phyloP scores from a whole-genome alignment of 2,888 invertebrate genomes.

The Agrotis segetum region DNA sequence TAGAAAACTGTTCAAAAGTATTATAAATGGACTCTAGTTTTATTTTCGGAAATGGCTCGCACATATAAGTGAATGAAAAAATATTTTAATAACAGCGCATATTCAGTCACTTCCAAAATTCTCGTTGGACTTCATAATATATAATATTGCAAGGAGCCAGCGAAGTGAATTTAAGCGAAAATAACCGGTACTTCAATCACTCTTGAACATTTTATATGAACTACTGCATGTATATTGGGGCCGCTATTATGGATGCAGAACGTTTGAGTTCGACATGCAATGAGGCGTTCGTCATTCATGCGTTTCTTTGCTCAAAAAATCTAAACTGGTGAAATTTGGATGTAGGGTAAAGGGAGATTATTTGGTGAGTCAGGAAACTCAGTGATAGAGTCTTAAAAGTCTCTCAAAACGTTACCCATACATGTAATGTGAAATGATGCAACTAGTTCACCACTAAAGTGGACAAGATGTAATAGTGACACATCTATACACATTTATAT shows the following conservation, averaged over 20 bases:
- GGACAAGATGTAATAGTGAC: no score
- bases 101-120: constrained; percentile 9
- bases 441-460: no score
- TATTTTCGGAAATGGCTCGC: neutral
- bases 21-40: neutral
- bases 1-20: neutral
- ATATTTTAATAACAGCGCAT: neutral
- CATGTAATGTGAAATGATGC: no score
- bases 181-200: constrained; percentile 1
- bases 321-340: no score
- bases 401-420: no score
- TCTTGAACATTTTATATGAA: constrained; percentile 25
- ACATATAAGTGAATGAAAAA: neutral
- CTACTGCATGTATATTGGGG: neutral
- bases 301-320: neutral
- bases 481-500: no score
- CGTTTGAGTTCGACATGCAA: neutral
- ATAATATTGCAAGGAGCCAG: constrained; percentile 20
- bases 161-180: constrained; percentile 23
- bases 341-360: no score
- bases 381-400: no score
- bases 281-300: neutral
- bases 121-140: constrained; percentile 1
- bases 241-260: neutral
- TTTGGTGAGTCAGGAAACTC: no score